These are phyloP conservation scores for Brachirus orientalis DNA, from an alignment of 2,113 vertebrate species.

Conservation along the genomic window DNA sequence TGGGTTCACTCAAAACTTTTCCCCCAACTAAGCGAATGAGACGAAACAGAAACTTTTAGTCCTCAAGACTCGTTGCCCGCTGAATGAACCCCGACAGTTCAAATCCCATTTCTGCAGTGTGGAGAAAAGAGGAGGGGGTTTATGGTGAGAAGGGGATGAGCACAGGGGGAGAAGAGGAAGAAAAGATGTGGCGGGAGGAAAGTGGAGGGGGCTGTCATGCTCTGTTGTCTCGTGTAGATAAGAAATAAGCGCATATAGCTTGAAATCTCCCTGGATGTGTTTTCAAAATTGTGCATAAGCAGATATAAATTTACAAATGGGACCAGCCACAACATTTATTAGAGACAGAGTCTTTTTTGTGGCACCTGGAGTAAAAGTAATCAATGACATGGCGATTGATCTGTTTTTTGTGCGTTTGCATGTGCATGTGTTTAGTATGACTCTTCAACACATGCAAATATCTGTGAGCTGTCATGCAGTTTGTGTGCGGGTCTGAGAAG, in stretches of 20 bases:
- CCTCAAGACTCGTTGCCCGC: conserved; percentile 68
- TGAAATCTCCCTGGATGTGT: conserved; percentile 74
- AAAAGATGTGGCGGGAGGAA: conserved; percentile 20
- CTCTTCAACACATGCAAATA: conserved; percentile 41
- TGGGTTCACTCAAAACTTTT: conserved; percentile 59
- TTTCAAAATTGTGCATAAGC: conserved; percentile 67
- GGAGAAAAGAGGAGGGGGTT: conserved; percentile 18
- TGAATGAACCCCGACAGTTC: conserved; percentile 71
- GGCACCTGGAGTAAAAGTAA: conserved; percentile 57
- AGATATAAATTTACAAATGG: conserved; percentile 75
- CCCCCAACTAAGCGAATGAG: conserved; percentile 60
- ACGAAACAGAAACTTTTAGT: conserved; percentile 67
- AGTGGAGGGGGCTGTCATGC: conserved; percentile 35
- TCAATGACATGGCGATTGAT: conserved; percentile 60
- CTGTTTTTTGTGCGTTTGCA: conserved; percentile 21
- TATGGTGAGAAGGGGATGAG: conserved; percentile 16
- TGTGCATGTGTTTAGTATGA: conserved; percentile 7
- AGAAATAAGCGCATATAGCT: conserved; percentile 80
- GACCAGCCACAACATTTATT: conserved; percentile 61
- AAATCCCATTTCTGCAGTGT: conserved; percentile 73
- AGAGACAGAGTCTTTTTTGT: conserved; percentile 32
- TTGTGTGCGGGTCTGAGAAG: conserved; percentile 14
- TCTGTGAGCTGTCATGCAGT: conserved; percentile 48
- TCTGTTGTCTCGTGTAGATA: conserved; percentile 70
- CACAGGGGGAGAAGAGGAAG: conserved; percentile 26